Conservation (phyloP, 2,888 invertebrate genomes). For the Axea sp. region DNA sequence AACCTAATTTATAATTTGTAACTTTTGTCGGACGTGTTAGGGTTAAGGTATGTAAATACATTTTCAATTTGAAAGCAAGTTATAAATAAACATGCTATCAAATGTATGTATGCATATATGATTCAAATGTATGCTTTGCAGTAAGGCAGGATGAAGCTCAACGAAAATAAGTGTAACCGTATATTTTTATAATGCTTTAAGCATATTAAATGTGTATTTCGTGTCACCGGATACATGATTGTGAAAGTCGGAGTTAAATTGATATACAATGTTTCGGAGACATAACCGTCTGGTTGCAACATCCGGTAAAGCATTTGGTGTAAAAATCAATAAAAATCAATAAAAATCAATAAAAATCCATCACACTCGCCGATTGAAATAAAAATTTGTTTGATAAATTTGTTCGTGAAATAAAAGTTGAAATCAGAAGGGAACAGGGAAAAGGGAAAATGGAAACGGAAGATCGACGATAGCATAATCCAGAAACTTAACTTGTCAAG, state of each 20-base stretch:
- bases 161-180: conserved; percentile 33
- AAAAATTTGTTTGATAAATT: conserved; percentile 6
- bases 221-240: conserved; percentile 41
- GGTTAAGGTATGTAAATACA: too few species aligned
- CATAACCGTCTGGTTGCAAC: not conserved
- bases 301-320: too few species aligned
- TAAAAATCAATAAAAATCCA: conserved; percentile 20
- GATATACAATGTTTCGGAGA: conserved; percentile 27
- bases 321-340: too few species aligned
- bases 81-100: too few species aligned
- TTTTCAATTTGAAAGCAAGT: too few species aligned
- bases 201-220: conserved; percentile 53
- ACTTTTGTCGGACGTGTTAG: too few species aligned
- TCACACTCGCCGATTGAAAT: not conserved
- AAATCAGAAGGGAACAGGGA: too few species aligned
- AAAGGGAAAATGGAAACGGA: not conserved
- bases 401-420: conserved; percentile 2
- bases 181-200: conserved; percentile 49
- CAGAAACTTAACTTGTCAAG: conserved; percentile 17
- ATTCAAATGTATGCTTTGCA: conserved; percentile 7
- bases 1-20: too few species aligned
- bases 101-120: too few species aligned
- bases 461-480: conserved; percentile 6
- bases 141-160: conserved; percentile 16
- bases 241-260: conserved; percentile 39